Percentiles rank a stretch among this genome's conserved stretches.
These are phyloP conservation scores for Platorchestia sp. DNA, from an alignment of 1,140 invertebrate genomes.

Conservation along the genomic window DNA sequence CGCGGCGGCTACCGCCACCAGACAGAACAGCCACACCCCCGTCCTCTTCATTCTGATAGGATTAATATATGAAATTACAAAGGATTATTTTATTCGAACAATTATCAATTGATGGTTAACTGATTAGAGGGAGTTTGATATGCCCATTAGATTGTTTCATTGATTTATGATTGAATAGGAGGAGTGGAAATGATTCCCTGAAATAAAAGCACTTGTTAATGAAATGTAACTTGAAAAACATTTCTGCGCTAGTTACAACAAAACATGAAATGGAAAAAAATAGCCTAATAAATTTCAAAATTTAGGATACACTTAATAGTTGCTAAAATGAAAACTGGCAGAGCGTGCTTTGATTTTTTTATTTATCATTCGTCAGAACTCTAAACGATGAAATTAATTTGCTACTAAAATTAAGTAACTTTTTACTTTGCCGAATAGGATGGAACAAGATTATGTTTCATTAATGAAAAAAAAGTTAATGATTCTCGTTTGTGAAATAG, in stretches of 20 bases:
- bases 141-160: background rate
- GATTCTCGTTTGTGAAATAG: background rate
- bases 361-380: background rate
- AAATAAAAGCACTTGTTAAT: background rate
- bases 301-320: background rate
- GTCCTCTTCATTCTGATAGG: background rate
- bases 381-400: background rate
- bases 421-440: too few species aligned
- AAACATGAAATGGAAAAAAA: background rate
- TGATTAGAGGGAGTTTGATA: background rate
- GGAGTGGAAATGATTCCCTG: background rate
- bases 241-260: background rate
- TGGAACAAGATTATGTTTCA: too few species aligned
- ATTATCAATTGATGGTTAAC: background rate
- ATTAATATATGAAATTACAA: background rate
- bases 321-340: background rate
- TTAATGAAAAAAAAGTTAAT: too few species aligned
- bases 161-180: background rate
- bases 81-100: background rate
- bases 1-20: background rate
- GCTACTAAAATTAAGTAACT: too few species aligned
- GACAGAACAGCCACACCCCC: background rate
- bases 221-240: background rate
- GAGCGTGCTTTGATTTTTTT: background rate
- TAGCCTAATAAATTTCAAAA: background rate